Evolutionary conservation across 2,888 invertebrate species (phyloP).

Genomic region (Polydesmus complanatus): DNA sequence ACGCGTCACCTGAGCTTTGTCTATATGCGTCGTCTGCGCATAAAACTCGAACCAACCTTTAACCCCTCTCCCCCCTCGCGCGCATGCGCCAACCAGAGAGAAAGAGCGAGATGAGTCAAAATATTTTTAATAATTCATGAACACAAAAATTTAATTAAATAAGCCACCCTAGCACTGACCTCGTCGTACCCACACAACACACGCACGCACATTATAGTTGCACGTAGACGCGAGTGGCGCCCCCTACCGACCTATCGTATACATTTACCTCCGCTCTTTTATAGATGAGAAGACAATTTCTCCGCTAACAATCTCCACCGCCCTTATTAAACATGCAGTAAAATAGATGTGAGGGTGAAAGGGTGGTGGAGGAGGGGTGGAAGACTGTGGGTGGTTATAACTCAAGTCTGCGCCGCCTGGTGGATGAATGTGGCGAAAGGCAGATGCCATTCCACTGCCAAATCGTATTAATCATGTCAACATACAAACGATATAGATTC

Average conservation of each 20-base stretch:
- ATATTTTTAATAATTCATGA: not conserved
- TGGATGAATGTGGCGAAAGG: too few species aligned
- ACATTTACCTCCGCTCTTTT: too few species aligned
- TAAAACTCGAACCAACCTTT: too few species aligned
- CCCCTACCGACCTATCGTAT: too few species aligned
- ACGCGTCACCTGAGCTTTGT: too few species aligned
- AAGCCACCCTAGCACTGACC: not conserved
- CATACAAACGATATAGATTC: not conserved
- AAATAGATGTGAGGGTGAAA: not conserved
- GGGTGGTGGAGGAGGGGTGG: too few species aligned
- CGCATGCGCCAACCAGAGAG: not conserved
- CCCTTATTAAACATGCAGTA: not conserved
- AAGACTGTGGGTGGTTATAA: too few species aligned
- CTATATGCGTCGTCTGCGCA: too few species aligned
- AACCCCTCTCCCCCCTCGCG: not conserved
- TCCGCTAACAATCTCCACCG: not conserved
- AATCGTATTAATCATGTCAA: not conserved
- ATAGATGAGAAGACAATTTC: not conserved
- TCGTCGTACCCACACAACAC: too few species aligned
- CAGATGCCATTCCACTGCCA: not conserved
- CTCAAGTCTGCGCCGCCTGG: too few species aligned
- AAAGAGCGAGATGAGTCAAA: not conserved
- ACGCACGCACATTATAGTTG: too few species aligned
- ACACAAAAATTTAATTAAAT: not conserved
- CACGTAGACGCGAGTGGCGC: too few species aligned